phyloP scores from a whole-genome alignment of 1,140 invertebrate species.

The Mesaphorura yosii region DNA sequence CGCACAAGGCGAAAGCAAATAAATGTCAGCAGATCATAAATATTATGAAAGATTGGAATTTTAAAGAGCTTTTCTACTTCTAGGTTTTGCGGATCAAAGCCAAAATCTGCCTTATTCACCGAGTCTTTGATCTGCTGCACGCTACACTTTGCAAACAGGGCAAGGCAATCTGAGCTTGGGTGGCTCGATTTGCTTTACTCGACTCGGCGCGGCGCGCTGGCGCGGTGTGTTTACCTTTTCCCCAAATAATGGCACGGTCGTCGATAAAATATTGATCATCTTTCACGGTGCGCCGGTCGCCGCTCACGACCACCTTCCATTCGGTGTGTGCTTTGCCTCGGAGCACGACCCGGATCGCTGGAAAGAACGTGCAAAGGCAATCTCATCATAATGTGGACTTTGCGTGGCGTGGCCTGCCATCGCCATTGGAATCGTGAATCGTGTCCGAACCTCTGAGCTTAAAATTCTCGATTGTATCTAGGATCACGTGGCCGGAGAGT shows the following conservation, averaged over 20 bases:
- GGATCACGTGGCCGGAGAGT: constrained; percentile 54
- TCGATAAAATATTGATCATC: constrained; percentile 75
- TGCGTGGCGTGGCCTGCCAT: background rate
- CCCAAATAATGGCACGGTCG: constrained; percentile 62
- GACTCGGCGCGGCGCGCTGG: background rate
- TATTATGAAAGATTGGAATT: too few species aligned
- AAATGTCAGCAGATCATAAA: too few species aligned
- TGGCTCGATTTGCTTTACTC: background rate
- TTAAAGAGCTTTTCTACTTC: too few species aligned
- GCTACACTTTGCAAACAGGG: constrained; percentile 7
- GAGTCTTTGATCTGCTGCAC: too few species aligned
- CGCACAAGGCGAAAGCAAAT: too few species aligned
- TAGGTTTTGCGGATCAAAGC: too few species aligned
- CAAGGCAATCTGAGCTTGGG: background rate
- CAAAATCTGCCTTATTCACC: too few species aligned
- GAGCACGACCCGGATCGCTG: constrained; percentile 60
- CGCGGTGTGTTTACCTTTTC: constrained; percentile 68
- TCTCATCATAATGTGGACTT: background rate
- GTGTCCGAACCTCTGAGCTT: constrained; percentile 52
- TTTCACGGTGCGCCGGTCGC: constrained; percentile 60
- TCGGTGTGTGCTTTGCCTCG: constrained; percentile 67
- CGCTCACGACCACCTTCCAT: constrained; percentile 68
- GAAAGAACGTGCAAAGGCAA: constrained; percentile 31
- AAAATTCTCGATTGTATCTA: constrained; percentile 63
- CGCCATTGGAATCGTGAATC: background rate